Percentiles rank a stretch among this genome's conserved stretches.
These are phyloP conservation scores for Mayetiola destructor DNA, from an alignment of 2,888 invertebrate genomes.

Conservation along the genomic window DNA sequence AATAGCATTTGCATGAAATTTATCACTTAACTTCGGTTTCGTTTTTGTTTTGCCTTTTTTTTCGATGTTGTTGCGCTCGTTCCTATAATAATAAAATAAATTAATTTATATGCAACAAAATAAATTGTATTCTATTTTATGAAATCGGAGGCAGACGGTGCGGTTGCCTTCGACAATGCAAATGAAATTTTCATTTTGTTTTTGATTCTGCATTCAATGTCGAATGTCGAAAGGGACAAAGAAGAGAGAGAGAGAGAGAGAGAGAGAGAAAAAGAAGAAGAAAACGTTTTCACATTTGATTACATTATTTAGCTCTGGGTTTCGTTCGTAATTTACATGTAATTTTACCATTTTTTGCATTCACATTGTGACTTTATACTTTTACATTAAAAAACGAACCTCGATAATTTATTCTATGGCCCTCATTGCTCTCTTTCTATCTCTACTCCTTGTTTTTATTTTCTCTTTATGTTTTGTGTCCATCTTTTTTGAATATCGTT, in stretches of 20 bases:
- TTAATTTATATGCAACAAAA: slow-evolving; percentile 12
- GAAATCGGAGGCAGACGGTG: too few species aligned
- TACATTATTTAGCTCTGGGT: neutral
- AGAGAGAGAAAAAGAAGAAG: too few species aligned
- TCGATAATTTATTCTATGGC: too few species aligned
- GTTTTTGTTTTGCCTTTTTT: neutral
- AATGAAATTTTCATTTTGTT: slow-evolving; percentile 4
- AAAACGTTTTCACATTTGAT: too few species aligned
- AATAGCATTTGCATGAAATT: neutral
- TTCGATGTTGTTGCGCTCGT: neutral
- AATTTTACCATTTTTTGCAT: neutral
- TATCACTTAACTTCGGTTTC: neutral
- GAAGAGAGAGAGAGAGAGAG: too few species aligned
- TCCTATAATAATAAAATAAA: slow-evolving; percentile 1
- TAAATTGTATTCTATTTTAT: slow-evolving; percentile 10
- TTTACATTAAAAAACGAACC: too few species aligned
- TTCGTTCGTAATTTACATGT: slow-evolving; percentile 4
- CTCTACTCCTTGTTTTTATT: neutral
- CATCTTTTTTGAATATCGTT: slow-evolving; percentile 3
- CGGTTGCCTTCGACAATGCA: too few species aligned
- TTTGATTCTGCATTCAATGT: neutral
- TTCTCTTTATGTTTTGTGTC: neutral
- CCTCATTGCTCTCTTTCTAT: neutral
- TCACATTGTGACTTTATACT: too few species aligned
- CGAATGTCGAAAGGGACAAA: too few species aligned